These are phyloP conservation scores for Xestia rhomboidea DNA, from an alignment of 2,888 invertebrate genomes.

Conservation along the genomic window DNA sequence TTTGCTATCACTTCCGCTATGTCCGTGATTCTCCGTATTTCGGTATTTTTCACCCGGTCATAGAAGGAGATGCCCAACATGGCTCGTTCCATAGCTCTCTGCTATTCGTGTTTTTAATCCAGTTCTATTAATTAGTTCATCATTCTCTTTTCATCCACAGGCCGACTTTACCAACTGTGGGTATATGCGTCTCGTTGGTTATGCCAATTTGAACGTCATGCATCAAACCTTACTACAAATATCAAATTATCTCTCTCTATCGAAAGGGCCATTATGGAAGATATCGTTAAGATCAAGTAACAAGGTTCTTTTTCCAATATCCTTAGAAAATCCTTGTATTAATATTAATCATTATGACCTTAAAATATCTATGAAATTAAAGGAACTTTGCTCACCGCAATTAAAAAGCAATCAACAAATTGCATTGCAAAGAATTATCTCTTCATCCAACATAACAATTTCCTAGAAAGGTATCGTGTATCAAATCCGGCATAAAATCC, in stretches of 20 bases:
- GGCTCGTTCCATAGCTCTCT: too few species aligned
- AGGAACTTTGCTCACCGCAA: constrained; percentile 10
- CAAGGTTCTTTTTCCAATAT: not conserved
- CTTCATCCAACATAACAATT: constrained; percentile 47
- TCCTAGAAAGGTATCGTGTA: constrained; percentile 66
- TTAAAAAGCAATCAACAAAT: constrained; percentile 30
- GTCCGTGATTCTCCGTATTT: too few species aligned
- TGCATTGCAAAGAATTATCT: constrained; percentile 8
- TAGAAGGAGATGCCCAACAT: too few species aligned
- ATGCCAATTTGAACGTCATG: not conserved
- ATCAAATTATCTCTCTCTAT: not conserved
- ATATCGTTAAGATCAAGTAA: not conserved
- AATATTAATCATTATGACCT: constrained; percentile 4
- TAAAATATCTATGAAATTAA: constrained; percentile 17
- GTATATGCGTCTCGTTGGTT: not conserved
- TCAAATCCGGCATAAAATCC: constrained; percentile 63
- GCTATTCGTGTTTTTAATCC: too few species aligned
- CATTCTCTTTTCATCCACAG: not conserved
- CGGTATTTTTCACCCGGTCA: too few species aligned
- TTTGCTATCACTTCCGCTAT: too few species aligned
- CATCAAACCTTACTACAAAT: not conserved
- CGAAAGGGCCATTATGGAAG: not conserved
- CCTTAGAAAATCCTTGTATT: not conserved
- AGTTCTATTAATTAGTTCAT: not conserved
- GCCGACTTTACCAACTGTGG: not conserved